A percentile compares a stretch with the other conserved stretches of the same genome.
Conservation (phyloP, 2,797 vertebrate genomes). For the Pseudomugil gertrudae region DNA sequence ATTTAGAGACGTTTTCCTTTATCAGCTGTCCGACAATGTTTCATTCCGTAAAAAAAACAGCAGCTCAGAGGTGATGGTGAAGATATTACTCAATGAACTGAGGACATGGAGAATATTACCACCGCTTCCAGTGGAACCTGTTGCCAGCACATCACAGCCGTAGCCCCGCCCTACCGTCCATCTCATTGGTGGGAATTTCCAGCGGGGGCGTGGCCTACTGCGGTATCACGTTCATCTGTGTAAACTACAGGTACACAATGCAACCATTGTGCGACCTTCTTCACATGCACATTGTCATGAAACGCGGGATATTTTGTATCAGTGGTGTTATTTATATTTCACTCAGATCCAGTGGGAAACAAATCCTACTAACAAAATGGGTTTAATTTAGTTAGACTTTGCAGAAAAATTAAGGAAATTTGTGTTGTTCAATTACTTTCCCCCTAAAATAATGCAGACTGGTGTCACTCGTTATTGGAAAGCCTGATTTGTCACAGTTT, state of each 20-base stretch:
- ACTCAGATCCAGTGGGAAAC: neutral
- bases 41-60: neutral
- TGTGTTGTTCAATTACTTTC: neutral
- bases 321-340: neutral
- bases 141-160: slow-evolving; percentile 71
- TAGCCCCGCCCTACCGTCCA: slow-evolving; percentile 61
- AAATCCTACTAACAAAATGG: neutral
- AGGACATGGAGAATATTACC: slow-evolving; percentile 43
- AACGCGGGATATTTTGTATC: slow-evolving; percentile 14
- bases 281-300: slow-evolving; percentile 1
- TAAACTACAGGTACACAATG: neutral
- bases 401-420: neutral
- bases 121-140: slow-evolving; percentile 75
- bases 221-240: slow-evolving; percentile 16
- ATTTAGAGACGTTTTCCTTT: neutral
- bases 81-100: slow-evolving; percentile 50
- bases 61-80: slow-evolving; percentile 24
- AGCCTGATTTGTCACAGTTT: neutral
- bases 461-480: neutral
- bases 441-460: neutral
- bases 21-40: neutral
- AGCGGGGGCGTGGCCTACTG: slow-evolving; percentile 50
- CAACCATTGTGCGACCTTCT: slow-evolving; percentile 15
- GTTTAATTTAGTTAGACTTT: neutral
- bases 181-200: slow-evolving; percentile 63